A percentile compares a stretch with the other conserved stretches of the same genome.
Conservation (phyloP, 2,113 vertebrate genomes). For the Todiramphus saurophagus region DNA sequence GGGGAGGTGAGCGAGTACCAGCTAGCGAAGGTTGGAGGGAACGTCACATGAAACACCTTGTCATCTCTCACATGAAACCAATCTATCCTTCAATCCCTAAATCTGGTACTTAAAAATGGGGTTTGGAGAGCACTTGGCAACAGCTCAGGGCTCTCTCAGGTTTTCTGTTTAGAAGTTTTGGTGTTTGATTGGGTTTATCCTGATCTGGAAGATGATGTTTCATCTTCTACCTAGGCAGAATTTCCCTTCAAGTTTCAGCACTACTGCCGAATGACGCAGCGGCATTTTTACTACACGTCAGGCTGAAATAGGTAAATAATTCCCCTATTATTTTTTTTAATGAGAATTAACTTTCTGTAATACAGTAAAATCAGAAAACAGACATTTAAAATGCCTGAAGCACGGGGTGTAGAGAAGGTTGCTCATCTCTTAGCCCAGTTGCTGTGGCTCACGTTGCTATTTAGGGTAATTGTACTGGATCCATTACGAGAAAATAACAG, state of each 20-base stretch:
- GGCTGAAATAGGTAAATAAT: not conserved
- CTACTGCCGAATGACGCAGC: rapidly evolving
- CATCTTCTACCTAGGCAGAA: not conserved
- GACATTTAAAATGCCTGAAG: not conserved
- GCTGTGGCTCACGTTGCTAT: not conserved
- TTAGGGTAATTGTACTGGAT: not conserved
- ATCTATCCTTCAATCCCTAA: not conserved
- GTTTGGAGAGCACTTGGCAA: not conserved
- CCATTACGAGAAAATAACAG: not conserved
- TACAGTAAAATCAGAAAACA: not conserved
- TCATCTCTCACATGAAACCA: not conserved
- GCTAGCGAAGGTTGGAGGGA: rapidly evolving
- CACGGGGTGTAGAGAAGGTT: rapidly evolving
- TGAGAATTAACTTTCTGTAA: not conserved
- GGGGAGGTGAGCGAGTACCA: not conserved
- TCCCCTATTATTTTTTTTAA: not conserved
- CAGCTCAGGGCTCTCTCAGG: not conserved
- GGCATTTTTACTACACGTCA: not conserved
- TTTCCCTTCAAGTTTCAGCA: not conserved
- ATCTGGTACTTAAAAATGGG: not conserved
- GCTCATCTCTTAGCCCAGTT: not conserved
- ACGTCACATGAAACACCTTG: not conserved
- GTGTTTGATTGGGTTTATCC: not conserved
- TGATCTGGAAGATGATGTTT: not conserved
- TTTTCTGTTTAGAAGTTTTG: not conserved